Conservation (phyloP, 1,140 invertebrate genomes). For the Spodoptera frugiperda region DNA sequence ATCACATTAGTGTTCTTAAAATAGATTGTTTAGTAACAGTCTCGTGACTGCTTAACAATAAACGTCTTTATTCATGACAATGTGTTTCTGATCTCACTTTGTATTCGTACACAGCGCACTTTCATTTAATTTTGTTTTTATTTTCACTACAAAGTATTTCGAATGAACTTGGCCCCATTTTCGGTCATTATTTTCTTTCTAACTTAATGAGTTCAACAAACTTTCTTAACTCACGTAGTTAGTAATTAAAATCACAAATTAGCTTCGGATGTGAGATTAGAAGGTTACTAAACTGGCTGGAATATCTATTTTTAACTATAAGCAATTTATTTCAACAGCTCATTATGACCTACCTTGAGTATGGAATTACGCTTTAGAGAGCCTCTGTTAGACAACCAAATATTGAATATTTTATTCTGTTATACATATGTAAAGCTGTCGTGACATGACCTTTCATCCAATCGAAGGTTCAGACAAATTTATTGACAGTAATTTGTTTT, state of each 20-base stretch:
- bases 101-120: background rate
- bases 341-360: too few species aligned
- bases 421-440: too few species aligned
- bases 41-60: conserved; percentile 23
- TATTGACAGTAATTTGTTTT: too few species aligned
- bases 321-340: too few species aligned
- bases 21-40: conserved; percentile 10
- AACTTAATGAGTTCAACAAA: conserved; percentile 6
- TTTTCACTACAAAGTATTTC: background rate
- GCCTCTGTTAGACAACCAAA: too few species aligned
- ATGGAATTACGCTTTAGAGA: too few species aligned
- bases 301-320: too few species aligned
- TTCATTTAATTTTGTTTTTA: conserved; percentile 9
- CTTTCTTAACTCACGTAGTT: background rate
- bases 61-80: background rate
- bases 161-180: conserved; percentile 12
- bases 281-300: background rate
- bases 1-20: conserved; percentile 23
- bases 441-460: too few species aligned
- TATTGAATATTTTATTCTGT: too few species aligned
- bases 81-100: background rate
- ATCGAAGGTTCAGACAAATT: too few species aligned
- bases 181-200: conserved; percentile 3
- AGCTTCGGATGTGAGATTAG: background rate
- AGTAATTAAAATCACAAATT: background rate